Evolutionary conservation across 1,140 invertebrate genomes (phyloP).

Genomic region (Anadara kagoshimensis): DNA sequence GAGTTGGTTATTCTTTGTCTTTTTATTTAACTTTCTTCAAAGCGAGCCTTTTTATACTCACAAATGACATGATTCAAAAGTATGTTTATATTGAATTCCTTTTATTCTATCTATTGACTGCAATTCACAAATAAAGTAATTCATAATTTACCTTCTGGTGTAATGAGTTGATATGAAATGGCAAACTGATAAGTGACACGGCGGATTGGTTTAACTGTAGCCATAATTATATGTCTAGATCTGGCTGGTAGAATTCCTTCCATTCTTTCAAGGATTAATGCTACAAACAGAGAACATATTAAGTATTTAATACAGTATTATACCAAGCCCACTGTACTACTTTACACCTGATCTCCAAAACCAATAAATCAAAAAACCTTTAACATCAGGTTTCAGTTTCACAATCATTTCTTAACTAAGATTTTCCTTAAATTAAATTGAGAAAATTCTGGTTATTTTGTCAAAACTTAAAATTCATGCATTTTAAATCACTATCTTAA

Average conservation of each 20-base stretch:
- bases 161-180: constrained; percentile 69
- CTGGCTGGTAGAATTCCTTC: constrained; percentile 67
- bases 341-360: no score
- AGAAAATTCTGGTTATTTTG: no score
- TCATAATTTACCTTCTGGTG: constrained; percentile 59
- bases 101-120: neutral
- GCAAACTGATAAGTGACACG: constrained; percentile 70
- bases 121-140: neutral
- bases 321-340: constrained; percentile 2
- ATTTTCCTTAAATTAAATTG: neutral
- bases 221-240: constrained; percentile 61
- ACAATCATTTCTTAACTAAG: no score
- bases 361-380: no score
- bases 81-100: neutral
- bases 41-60: no score
- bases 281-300: constrained; percentile 48
- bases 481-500: no score
- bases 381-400: no score
- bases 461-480: no score
- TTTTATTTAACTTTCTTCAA: no score
- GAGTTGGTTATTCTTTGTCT: no score
- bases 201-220: constrained; percentile 62
- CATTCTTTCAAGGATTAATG: constrained; percentile 62
- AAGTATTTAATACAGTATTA: constrained; percentile 15
- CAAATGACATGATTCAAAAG: neutral